These are phyloP conservation scores for Chunga burmeisteri DNA, from an alignment of 2,113 vertebrate species.

Conservation along the genomic window DNA sequence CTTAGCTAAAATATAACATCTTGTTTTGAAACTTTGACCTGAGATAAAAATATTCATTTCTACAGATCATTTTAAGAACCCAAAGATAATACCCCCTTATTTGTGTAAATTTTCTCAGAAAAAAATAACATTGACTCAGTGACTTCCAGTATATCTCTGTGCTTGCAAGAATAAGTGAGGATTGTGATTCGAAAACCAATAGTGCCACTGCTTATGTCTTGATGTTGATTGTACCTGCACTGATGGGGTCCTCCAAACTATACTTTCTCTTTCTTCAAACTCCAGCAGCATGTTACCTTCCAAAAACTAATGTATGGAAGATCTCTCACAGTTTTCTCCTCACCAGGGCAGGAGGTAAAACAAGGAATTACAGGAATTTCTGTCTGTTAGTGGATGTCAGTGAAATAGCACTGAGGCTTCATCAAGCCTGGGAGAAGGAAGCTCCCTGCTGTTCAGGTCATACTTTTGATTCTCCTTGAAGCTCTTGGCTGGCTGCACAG, in stretches of 20 bases:
- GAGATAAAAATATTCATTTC: neutral
- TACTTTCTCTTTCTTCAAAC: neutral
- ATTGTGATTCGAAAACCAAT: neutral
- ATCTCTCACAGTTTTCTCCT: neutral
- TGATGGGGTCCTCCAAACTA: neutral
- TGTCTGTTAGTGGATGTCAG: neutral
- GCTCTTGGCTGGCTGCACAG: neutral
- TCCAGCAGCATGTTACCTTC: neutral
- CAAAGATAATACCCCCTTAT: neutral
- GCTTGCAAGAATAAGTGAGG: neutral
- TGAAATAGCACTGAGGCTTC: neutral
- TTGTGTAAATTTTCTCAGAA: neutral
- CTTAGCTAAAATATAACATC: neutral
- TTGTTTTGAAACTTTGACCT: neutral
- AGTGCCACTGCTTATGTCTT: neutral
- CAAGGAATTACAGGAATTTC: neutral
- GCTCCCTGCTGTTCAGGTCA: neutral
- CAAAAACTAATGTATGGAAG: neutral
- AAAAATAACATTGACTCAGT: neutral
- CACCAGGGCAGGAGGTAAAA: neutral
- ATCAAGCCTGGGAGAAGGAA: neutral
- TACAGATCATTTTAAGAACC: neutral
- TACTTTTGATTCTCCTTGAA: neutral
- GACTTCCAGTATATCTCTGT: neutral
- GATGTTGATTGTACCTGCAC: neutral